Evolutionary conservation across 1,140 invertebrate species (phyloP).

Genomic region (Leguminivora glycinivorella): DNA sequence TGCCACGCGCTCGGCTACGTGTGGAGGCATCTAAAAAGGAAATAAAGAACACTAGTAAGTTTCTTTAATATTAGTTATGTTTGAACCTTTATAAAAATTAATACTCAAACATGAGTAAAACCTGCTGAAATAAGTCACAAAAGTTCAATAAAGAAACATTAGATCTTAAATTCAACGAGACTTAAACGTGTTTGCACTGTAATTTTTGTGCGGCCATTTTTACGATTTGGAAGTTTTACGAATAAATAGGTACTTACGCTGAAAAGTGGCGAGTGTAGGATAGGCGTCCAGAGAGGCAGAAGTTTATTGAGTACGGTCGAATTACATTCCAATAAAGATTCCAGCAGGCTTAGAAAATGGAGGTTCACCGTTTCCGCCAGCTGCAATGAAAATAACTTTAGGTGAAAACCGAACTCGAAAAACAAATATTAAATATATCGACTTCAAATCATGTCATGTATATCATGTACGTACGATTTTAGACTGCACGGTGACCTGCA

Average conservation of each 20-base stretch:
- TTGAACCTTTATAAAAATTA: no score
- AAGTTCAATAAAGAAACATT: no score
- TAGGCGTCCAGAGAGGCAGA: slow-evolving; percentile 93
- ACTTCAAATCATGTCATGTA: no score
- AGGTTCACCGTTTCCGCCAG: slow-evolving; percentile 98
- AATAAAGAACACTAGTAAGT: no score
- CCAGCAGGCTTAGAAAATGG: slow-evolving; percentile 97
- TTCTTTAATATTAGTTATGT: no score
- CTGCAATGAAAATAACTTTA: slow-evolving; percentile 71
- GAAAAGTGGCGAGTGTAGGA: slow-evolving; percentile 92
- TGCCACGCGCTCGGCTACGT: slow-evolving; percentile 93
- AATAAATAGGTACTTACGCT: slow-evolving; percentile 81
- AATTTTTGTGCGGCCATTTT: no score
- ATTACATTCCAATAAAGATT: slow-evolving; percentile 97
- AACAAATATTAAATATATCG: no score
- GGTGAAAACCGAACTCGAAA: not conserved
- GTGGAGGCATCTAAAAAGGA: slow-evolving; percentile 88
- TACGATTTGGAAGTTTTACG: no score
- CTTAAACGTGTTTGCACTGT: no score
- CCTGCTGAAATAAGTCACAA: no score
- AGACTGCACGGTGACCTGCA: slow-evolving; percentile 95
- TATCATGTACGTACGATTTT: slow-evolving; percentile 93
- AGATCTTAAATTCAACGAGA: no score
- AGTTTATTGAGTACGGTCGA: slow-evolving; percentile 94
- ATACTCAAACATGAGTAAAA: no score